Evolutionary conservation across 2,888 invertebrate species (phyloP), one percentile per base, ranked within the genome.

Genomic region (Steinernema hermaphroditum): DNA sequence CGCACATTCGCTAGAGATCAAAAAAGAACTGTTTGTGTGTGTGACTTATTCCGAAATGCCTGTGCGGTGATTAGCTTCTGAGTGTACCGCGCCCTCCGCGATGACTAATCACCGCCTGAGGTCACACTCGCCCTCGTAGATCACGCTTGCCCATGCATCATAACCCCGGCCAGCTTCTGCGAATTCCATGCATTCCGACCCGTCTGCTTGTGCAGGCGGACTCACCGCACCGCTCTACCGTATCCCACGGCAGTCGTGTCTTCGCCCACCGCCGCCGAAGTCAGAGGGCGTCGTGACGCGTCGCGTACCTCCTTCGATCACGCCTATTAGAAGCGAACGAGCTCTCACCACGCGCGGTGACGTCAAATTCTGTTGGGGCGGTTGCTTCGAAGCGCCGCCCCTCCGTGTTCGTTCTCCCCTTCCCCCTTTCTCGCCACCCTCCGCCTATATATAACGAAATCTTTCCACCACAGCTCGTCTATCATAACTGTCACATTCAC

Each of bases 391-490:
- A 62, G 62, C 62, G 32, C 62, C 62, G 62, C 62, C 62, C 34
- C 62, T 54, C 16, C 32, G 62, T 62, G 62, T 62, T 62, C 29
- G 62, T 16, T 62, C 62, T 62, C 62, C n/a, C 62, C 62, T 62
- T 62, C 62, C 62, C 62, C 46, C 62, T 62, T 62, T 62, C 29
- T 62, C 32, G 62, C 62, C 62, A 62, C 16, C 62, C 62, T 62
- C 62, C 62, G 62, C 32, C 62, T 62, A 62, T 62, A 62, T 62
- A 62, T 62, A 62, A 62, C 62, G 62, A 62, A 62, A 62, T 62
- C 62, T 62, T 62, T 32, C 62, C 62, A 62, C 62, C 62, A 62
- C 62, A 62, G 29, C 62, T 62, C 62, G 62, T 62, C 62, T 62
- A 62, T 62, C 62, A 62, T 62, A 62, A 62, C 62, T 62, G 62